A percentile compares a stretch with the other conserved stretches of the same genome.
Conservation (phyloP, 2,797 vertebrate genomes). For the Vultur gryphus region DNA sequence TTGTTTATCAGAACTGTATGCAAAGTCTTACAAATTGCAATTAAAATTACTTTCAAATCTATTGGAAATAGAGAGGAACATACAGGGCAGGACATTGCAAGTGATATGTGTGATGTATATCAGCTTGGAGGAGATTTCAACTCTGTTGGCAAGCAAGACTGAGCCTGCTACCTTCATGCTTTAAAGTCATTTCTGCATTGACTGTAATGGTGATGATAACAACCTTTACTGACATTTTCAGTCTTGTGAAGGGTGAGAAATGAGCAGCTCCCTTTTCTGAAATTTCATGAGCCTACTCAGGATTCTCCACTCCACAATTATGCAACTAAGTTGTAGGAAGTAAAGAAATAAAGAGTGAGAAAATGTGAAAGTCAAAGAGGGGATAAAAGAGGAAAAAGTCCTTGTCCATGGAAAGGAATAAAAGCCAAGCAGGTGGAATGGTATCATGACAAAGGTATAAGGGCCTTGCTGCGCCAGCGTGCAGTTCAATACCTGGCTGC, state of each 20-base stretch:
- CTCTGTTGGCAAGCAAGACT: neutral
- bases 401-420: neutral
- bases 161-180: neutral
- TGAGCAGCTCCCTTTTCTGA: neutral
- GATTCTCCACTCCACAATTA: neutral
- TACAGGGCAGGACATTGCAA: neutral
- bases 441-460: neutral
- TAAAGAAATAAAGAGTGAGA: neutral
- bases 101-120: neutral
- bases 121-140: neutral
- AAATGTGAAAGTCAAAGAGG: neutral
- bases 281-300: neutral
- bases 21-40: neutral
- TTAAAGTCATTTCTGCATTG: neutral
- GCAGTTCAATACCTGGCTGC: neutral
- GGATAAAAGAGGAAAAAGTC: neutral
- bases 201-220: neutral
- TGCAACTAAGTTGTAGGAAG: neutral
- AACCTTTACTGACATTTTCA: neutral
- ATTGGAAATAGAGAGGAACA: neutral
- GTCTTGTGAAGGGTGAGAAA: neutral
- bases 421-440: neutral
- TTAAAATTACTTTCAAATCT: neutral
- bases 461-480: accelerated
- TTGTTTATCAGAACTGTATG: neutral